Evolutionary conservation across 2,113 vertebrate species (phyloP).

Genomic region (Galeopterus variegatus): DNA sequence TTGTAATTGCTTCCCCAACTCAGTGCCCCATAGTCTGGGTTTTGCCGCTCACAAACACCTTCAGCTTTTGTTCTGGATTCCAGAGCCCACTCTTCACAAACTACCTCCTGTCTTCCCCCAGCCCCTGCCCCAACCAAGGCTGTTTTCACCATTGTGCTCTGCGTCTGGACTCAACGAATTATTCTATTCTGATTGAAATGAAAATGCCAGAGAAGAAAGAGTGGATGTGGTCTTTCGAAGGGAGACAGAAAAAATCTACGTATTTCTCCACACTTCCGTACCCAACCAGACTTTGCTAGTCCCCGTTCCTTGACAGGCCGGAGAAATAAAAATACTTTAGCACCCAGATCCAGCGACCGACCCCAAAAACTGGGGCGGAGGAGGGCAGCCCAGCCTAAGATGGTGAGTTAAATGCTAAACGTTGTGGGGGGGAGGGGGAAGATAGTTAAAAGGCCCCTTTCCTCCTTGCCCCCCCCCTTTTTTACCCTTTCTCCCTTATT

Average conservation of each 20-base stretch:
- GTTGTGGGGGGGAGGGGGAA: too few relatives aligned
- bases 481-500: not conserved
- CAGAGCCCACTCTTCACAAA: not conserved
- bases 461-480: not conserved
- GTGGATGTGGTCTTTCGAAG: not conserved
- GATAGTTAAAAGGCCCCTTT: fast-evolving
- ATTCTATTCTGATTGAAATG: not conserved
- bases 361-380: not conserved
- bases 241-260: not conserved
- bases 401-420: not conserved
- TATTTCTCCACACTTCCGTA: not conserved
- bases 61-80: not conserved
- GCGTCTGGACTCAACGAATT: not conserved
- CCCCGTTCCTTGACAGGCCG: not conserved
- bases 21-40: not conserved
- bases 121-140: not conserved
- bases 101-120: not conserved
- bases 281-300: not conserved
- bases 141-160: not conserved
- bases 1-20: not conserved
- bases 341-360: fast-evolving
- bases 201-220: not conserved
- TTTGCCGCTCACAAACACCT: not conserved
- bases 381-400: not conserved
- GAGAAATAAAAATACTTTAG: not conserved